Conservation (phyloP, 2,113 vertebrate species). For the Aegypius monachus region DNA sequence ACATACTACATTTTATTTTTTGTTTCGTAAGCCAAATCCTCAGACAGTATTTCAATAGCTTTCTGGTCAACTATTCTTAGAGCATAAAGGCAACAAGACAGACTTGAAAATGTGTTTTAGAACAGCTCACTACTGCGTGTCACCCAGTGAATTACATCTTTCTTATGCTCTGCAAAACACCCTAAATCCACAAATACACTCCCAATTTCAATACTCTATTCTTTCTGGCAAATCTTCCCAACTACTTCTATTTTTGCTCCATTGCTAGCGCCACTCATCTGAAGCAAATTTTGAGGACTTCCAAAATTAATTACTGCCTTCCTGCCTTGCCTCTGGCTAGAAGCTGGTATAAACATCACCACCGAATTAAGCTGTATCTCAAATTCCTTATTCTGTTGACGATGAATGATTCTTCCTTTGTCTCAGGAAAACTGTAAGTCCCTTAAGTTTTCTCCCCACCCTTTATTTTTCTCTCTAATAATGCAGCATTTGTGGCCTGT, state of each 20-base stretch:
- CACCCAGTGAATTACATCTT: neutral
- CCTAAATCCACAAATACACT: constrained; percentile 2
- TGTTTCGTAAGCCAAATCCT: neutral
- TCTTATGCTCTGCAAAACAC: constrained; percentile 6
- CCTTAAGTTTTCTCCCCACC: neutral
- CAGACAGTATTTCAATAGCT: neutral
- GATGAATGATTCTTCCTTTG: neutral
- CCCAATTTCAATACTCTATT: neutral
- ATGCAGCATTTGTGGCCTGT: neutral
- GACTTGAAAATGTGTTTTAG: neutral
- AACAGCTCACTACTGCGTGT: neutral
- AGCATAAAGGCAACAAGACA: neutral
- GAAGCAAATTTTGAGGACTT: constrained; percentile 37
- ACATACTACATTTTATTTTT: neutral
- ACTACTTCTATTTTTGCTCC: neutral
- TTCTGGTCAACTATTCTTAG: constrained; percentile 5
- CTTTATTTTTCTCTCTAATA: neutral
- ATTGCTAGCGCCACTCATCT: neutral
- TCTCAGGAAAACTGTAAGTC: neutral
- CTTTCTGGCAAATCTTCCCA: neutral
- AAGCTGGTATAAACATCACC: constrained; percentile 11
- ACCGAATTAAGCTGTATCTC: neutral
- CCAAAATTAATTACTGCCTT: constrained; percentile 37
- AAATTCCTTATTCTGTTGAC: neutral
- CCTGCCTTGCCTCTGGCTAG: constrained; percentile 31